These are phyloP conservation scores for Syrmaticus mikado DNA, from an alignment of 2,113 vertebrate species.

Conservation along the genomic window DNA sequence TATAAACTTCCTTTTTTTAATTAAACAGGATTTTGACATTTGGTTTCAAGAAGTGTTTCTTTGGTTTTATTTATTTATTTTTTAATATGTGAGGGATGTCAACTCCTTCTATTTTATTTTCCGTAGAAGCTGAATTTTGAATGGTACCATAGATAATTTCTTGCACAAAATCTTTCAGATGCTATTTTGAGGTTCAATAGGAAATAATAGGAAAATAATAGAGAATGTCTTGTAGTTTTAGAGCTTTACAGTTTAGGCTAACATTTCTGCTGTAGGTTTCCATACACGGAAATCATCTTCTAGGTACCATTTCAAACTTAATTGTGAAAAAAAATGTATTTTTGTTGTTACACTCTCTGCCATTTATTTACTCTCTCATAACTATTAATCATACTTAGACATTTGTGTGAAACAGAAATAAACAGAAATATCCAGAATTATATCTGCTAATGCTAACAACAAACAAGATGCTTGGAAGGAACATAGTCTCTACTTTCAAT, in stretches of 20 bases:
- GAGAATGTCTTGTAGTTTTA: neutral
- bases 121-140: conserved; percentile 23
- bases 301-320: neutral
- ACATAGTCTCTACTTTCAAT: neutral
- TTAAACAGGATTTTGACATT: conserved; percentile 74
- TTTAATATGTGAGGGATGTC: conserved; percentile 32
- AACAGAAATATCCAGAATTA: neutral
- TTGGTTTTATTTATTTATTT: conserved; percentile 49
- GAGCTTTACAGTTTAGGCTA: neutral
- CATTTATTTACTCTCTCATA: neutral
- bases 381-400: neutral
- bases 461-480: neutral
- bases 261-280: neutral
- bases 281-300: neutral
- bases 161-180: conserved; percentile 12
- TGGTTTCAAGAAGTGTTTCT: conserved; percentile 65
- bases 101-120: conserved; percentile 68
- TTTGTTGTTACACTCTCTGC: neutral
- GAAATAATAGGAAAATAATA: neutral
- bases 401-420: neutral
- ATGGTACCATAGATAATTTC: neutral
- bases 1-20: conserved; percentile 77
- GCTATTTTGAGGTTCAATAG: neutral
- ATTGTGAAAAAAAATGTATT: conserved; percentile 1
- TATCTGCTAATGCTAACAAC: neutral